Evolutionary conservation across 2,888 invertebrate species (phyloP), one percentile per base, ranked within the genome.

Genomic region (Trachelus stipa): DNA sequence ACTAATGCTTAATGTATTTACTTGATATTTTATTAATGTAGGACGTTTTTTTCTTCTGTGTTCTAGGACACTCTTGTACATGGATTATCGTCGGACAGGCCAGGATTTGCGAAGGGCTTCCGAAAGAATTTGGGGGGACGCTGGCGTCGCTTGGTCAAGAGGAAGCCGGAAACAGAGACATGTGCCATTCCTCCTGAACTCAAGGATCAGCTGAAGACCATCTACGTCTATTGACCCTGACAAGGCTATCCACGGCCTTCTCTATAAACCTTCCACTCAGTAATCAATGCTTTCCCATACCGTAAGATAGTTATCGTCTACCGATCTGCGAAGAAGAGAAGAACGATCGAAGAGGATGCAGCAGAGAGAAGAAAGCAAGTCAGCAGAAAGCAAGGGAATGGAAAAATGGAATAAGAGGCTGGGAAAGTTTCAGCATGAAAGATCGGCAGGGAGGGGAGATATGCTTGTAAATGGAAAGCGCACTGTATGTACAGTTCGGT

Each of bases 111-210:
- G 83, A 95, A 96, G 92, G 96, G 96, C 91, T 95, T 97, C 92
- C 95, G 96, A 87, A 97, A 96, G 92, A 97, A 97, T 91, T 94
- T 97, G 88, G 96, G 96, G 88, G 96, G 97, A 88, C 95, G 96
- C 90, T 97, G 96, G 95, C 95, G 96, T 92, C 95, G 96, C 89
- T 93, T 97, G 87, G 96, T 97, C 85, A 96, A 96, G 92, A 95
- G 95, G 94, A 97, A 97, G 93, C 95, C 96, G 83, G 94, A 95
- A 90, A 95, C 95, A 92, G 96, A 96, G 91, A 94, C 95, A 84
- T 96, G 96, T 93, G 95, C 95, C 92, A 96, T 97, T 93, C 97
- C 97, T 87, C 96, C 96, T 79, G 97, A 97, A 93, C 93, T 97
- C 89, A 96, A 96, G 92, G 96, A 96, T 86, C 97, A 97, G 93